Base-by-base conservation (phyloP, 2,797 vertebrate genomes). In the Coregonus ussuriensis region DNA sequence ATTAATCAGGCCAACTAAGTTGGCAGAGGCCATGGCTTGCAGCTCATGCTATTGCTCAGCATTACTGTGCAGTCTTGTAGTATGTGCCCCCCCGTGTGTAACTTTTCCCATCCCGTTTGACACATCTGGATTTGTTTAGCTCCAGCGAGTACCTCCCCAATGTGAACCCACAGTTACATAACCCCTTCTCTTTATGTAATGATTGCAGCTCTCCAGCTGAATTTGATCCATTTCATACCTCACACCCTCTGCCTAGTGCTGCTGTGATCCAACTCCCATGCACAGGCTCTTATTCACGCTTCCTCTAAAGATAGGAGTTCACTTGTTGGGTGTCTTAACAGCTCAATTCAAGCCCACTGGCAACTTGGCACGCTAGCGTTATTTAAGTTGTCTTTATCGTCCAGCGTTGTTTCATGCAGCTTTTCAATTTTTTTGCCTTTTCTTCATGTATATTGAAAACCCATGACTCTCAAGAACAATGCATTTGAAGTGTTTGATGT, bases 61-160 rank as follows among this genome's bases (percentile, higher is more conserved):
- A 90, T 91, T 89, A 86, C 89, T 81, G 85, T 88, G 89, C 87
- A 91, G 87, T 84, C 84, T 87, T 81, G 75, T 16, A 53, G 81
- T 0, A 77, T 41, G 5, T 31, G 67, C 59, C 71, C 52, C 7
- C 68, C 1, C 54, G 0, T 63, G 75, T 80, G 84, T 81, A 81
- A 87, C 85, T 71, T 83, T 89, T 88, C 83, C 79, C 77, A 81
- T 90, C 83, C 84, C 59, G 78, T 87, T 86, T 77, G 74, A 90
- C 90, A 91, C 92, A 93, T 93, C 92, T 93, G 92, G 92, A 92
- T 90, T 82, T 81, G 89, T 93, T 93, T 90, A 91, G 85, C 87
- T 86, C 78, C 11, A 82, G 75, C 87, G 54, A 91, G 90, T 91
- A 89, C 86, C 89, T 86, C 88, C 41, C 70, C n/a, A 85, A 86